phyloP scores from a whole-genome alignment of 2,113 vertebrate genomes.

The Chloropsis cyanopogon region DNA sequence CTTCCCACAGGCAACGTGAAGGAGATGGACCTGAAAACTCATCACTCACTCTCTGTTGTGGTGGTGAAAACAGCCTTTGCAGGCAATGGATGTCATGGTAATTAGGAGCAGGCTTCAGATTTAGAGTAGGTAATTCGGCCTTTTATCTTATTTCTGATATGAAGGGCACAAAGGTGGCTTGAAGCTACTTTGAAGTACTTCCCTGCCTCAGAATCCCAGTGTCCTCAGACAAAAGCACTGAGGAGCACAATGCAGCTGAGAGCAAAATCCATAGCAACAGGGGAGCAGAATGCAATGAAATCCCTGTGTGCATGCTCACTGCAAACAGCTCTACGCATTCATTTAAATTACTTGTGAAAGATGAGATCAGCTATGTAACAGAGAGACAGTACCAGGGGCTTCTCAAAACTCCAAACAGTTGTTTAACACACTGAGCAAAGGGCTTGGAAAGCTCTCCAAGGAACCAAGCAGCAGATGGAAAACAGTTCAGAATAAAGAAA shows the following conservation, averaged over 20 bases:
- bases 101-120: background rate
- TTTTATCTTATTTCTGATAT: background rate
- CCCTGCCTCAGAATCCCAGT: background rate
- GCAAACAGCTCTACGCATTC: background rate
- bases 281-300: background rate
- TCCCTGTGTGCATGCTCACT: background rate
- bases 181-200: background rate
- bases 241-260: background rate
- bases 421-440: background rate
- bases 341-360: background rate
- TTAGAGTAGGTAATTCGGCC: background rate
- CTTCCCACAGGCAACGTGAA: background rate
- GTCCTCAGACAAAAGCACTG: background rate
- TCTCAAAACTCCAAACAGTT: background rate
- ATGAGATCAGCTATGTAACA: background rate
- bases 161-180: background rate
- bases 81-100: background rate
- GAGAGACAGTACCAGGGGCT: background rate
- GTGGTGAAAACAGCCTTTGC: background rate
- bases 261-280: slow-evolving; percentile 7
- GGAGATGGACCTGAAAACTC: background rate
- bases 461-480: background rate
- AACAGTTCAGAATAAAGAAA: background rate
- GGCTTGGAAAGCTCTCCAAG: background rate
- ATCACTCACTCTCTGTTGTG: background rate